Base-by-base conservation (phyloP, 2,113 vertebrate genomes). In the Catharus fuscescens region DNA sequence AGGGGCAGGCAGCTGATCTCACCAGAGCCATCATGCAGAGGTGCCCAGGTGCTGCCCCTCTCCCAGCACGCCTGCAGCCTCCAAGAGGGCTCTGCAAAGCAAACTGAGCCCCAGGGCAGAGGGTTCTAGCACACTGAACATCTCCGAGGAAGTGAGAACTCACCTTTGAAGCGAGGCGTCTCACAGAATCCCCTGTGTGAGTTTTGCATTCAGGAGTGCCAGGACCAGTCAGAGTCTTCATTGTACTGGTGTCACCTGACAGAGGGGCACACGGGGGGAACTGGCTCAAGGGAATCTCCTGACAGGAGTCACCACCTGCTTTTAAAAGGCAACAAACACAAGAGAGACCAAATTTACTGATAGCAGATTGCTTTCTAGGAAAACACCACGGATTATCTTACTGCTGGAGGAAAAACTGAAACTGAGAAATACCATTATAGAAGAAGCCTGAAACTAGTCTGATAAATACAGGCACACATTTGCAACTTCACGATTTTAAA, bases 131-230 rank as follows among this genome's bases (percentile, higher is more conserved):
- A 23, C 16, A 24, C 7, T 16, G 40, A 47, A 19, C 28, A 36
- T 5, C 34, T 12, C 4, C 6, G 1, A 42, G 14, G 6, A 36
- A 40, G 21, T 15, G 83, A 6, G 59, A 42, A 28, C 42, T 93
- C 98, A 99, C 99, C 99, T 99, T 99, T 13, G 99, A 97, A 34
- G 99, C 99, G 12, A 99, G 98, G 32, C 97, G 98, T 92, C 98
- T 99, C 86, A 99, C 98, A 5, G 99, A 97, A 83, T 99, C 98
- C 48, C 98, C 98, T 60, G 96, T 84, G 1, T 95, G 96, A 24
- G 94, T 98, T 78, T 97, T 99, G 94, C 96, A 92, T 79, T 99
- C 99, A 4, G 98, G 96, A 90, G 97, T 80, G 47, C 97, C 97
- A 20, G 98, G 94, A 81, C 97, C 98, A 61, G 95, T 88, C 86